phyloP scores from a whole-genome alignment of 2,888 invertebrate species.

The Gonocerus acuteangulatus region DNA sequence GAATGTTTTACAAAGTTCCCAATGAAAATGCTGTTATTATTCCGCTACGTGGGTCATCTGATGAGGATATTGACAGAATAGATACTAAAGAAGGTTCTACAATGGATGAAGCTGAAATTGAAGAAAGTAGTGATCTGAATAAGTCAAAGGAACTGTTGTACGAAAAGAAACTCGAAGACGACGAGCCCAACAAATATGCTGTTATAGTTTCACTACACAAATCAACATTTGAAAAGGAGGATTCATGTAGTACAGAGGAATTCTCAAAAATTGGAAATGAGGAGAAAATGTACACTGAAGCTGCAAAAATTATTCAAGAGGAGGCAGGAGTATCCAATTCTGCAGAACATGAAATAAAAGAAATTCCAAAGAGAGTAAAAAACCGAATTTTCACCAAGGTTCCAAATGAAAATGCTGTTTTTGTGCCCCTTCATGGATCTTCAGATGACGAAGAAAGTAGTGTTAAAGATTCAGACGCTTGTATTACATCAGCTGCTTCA shows the following conservation, averaged over 20 bases:
- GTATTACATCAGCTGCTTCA: no score
- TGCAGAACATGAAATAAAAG: no score
- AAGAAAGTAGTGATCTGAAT: background rate
- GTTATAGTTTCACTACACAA: background rate
- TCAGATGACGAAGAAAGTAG: conserved; percentile 31
- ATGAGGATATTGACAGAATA: conserved; percentile 29
- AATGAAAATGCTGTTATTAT: conserved; percentile 34
- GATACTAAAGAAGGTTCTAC: background rate
- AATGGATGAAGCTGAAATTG: background rate
- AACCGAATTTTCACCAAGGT: conserved; percentile 22
- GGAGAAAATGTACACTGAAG: no score
- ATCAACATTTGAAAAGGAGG: no score
- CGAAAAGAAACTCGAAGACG: background rate
- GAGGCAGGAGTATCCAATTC: no score
- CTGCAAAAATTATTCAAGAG: no score
- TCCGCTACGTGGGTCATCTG: conserved; percentile 37
- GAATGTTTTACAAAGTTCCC: conserved; percentile 27
- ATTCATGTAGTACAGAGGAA: no score
- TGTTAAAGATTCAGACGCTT: no score
- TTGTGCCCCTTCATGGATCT: conserved; percentile 37
- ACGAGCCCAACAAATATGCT: background rate
- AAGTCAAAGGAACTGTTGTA: background rate
- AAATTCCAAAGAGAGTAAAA: background rate
- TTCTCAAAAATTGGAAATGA: no score
- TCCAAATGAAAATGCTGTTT: conserved; percentile 30